Evolutionary conservation across 2,797 vertebrate genomes (phyloP).

Genomic region (Manis javanica): DNA sequence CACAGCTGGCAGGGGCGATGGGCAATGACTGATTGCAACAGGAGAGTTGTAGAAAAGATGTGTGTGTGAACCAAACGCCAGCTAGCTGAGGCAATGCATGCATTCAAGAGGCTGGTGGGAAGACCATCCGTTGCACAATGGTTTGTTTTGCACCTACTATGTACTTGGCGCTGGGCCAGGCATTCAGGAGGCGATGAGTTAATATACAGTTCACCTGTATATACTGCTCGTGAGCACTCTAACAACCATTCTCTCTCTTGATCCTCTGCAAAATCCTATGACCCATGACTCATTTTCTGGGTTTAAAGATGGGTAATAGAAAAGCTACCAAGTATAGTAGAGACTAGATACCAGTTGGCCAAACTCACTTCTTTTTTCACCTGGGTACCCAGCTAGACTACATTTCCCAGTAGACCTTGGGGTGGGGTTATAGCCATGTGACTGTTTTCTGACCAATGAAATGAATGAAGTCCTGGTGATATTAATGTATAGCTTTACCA

Average conservation of each 20-base stretch:
- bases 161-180: background rate
- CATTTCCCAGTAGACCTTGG: conserved; percentile 46
- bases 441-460: background rate
- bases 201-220: background rate
- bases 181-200: background rate
- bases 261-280: background rate
- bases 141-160: conserved; percentile 54
- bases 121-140: background rate
- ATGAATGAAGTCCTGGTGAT: background rate
- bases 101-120: conserved; percentile 63
- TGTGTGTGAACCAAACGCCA: conserved; percentile 48
- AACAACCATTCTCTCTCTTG: background rate
- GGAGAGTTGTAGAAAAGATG: conserved; percentile 57
- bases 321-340: background rate
- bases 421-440: background rate
- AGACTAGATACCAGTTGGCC: background rate
- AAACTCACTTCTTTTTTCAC: background rate
- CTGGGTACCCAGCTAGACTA: background rate
- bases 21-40: conserved; percentile 60
- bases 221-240: background rate
- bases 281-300: background rate
- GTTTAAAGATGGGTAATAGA: background rate
- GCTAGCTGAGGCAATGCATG: background rate
- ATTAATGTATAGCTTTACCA: background rate
- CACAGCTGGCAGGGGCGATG: conserved; percentile 42